Percentiles rank a stretch among this genome's conserved stretches.
Conservation (phyloP, 2,113 vertebrate species). For the Bungarus multicinctus region DNA sequence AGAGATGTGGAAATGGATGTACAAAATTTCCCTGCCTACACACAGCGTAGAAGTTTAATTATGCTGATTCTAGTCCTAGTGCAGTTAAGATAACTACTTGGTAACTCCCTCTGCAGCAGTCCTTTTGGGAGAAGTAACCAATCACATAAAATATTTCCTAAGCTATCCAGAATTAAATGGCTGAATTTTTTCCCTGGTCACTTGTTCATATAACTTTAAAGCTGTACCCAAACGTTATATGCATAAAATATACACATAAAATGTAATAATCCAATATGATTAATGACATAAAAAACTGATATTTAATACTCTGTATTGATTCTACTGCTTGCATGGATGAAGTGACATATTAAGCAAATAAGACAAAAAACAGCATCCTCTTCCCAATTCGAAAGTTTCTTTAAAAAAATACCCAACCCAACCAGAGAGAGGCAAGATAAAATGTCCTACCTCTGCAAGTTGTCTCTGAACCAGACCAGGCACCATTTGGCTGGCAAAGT, state of each 20-base stretch:
- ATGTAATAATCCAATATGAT: not conserved
- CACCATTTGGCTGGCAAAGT: constrained; percentile 86
- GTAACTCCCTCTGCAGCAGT: not conserved
- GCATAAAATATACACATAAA: not conserved
- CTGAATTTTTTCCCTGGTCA: not conserved
- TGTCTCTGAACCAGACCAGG: constrained; percentile 86
- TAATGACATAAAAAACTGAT: not conserved
- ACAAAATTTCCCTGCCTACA: not conserved
- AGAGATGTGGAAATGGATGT: not conserved
- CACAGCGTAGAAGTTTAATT: not conserved
- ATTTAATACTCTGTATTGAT: not conserved
- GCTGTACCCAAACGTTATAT: not conserved
- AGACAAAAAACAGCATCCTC: not conserved
- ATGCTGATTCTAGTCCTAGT: not conserved
- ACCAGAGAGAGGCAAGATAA: not conserved
- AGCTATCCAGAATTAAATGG: not conserved
- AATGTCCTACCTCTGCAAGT: constrained; percentile 82
- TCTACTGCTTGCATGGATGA: not conserved
- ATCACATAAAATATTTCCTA: not conserved
- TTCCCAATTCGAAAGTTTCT: not conserved
- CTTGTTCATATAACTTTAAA: not conserved
- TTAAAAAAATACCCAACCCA: not conserved
- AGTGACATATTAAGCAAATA: not conserved
- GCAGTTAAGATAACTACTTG: not conserved
- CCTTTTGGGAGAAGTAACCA: not conserved